Evolutionary conservation across 2,888 invertebrate species (phyloP), one percentile per base, ranked within the genome.

Genomic region (Carpatolechia fugitivella): DNA sequence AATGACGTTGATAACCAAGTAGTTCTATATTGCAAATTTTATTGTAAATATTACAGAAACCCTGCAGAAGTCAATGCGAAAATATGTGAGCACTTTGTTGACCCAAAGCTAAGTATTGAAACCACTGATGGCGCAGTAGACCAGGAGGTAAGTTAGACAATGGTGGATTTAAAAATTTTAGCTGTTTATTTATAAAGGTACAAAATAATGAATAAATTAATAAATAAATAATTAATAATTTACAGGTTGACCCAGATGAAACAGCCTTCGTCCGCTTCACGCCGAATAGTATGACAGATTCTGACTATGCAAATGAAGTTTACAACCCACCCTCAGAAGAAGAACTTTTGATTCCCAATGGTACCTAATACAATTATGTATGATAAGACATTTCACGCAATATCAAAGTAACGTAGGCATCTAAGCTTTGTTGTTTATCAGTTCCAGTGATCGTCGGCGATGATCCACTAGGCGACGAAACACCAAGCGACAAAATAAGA

Each of bases 201-300:
- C 24, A 24, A 24, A 24, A 24, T 24, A 24, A 24, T 6, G 24
- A 6, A 24, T 4, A 3, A 4, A 24, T 3, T 24, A 24, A 24
- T 24, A 3, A 24, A 24, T 24, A 24, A 24, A 4, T 4, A 4
- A 24, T 6, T 24, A n/a, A n/a, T 24, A 24, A 24, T 24, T 24
- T 29, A 29, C 65, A 91, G 82, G 79, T 92, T 52, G 93, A 94
- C 66, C 92, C 94, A 13, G 92, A 93, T 62, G 93, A 95, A 70
- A 89, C 95, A 71, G 96, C 97, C 30, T 94, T 94, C 66, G 94
- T 97, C 29, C 94, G 94, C 62, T 97, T 95, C 69, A 94, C 93
- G 6, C 97, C 97, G 11, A 91, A 92, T 53, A 81, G 3, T 18
- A 41, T 41, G 36, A 10, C 85, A 5, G 92, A 94, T 71, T 92